These are phyloP conservation scores for Megaceryle torquata DNA, from an alignment of 2,113 vertebrate genomes.

Conservation along the genomic window DNA sequence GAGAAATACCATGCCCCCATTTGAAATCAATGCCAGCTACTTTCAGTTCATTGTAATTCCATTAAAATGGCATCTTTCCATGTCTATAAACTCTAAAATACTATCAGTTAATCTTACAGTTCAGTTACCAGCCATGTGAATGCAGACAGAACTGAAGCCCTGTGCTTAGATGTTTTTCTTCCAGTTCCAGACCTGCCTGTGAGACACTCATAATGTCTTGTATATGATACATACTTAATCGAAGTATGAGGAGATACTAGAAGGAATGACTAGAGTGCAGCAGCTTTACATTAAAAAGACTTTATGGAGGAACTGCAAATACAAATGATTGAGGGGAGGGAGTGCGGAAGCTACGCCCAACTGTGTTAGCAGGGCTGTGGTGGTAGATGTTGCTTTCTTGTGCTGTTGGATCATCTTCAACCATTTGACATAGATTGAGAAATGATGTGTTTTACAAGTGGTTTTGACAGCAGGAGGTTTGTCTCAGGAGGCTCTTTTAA, in stretches of 20 bases:
- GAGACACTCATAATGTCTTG: background rate
- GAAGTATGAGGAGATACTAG: background rate
- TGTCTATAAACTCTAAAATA: background rate
- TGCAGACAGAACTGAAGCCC: background rate
- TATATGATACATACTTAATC: background rate
- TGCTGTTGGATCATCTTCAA: background rate
- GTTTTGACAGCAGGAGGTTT: background rate
- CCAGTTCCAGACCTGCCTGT: background rate
- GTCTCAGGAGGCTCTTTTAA: background rate
- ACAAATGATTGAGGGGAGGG: background rate
- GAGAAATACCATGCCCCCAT: background rate
- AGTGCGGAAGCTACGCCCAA: fast-evolving
- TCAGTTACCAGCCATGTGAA: background rate
- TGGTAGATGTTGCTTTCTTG: background rate
- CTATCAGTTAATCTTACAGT: constrained; percentile 40
- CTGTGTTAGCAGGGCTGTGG: background rate
- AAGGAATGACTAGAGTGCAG: background rate
- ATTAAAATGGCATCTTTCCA: background rate
- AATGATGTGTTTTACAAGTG: background rate
- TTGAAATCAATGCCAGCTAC: background rate
- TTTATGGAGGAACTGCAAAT: background rate
- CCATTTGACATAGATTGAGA: background rate
- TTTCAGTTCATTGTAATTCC: background rate
- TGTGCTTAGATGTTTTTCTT: background rate
- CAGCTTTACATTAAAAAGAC: background rate